Evolutionary conservation across 2,888 invertebrate species (phyloP).

Genomic region (Parnassius glacialis): DNA sequence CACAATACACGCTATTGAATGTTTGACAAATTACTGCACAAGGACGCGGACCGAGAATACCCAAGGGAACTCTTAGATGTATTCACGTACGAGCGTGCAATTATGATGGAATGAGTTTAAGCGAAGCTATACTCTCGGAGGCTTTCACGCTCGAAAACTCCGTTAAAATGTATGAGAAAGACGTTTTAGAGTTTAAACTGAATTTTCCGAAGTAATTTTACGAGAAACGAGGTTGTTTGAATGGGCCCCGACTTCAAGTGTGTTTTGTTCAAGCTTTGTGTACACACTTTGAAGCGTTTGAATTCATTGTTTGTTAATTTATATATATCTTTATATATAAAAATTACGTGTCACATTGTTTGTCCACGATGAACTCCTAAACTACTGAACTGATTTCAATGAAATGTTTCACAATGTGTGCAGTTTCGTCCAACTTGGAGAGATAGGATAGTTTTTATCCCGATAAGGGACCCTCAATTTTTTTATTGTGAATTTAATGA

Average conservation of each 20-base stretch:
- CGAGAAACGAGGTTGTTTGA: slow-evolving; percentile 19
- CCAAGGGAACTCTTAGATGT: slow-evolving; percentile 19
- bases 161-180: slow-evolving; percentile 27
- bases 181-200: slow-evolving; percentile 26
- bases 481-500: too few relatives aligned
- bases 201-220: slow-evolving; percentile 25
- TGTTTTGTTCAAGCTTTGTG: slow-evolving; percentile 21
- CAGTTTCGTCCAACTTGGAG: too few relatives aligned
- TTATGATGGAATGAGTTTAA: slow-evolving; percentile 26
- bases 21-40: slow-evolving; percentile 24
- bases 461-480: too few relatives aligned
- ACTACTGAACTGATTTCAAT: too few relatives aligned
- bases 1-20: slow-evolving; percentile 30
- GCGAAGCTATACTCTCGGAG: slow-evolving; percentile 23
- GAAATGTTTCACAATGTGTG: too few relatives aligned
- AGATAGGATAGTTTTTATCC: too few relatives aligned
- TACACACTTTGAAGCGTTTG: slow-evolving; percentile 13
- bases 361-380: too few relatives aligned
- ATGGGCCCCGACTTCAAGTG: slow-evolving; percentile 14
- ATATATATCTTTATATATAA: too few relatives aligned
- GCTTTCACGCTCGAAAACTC: slow-evolving; percentile 27
- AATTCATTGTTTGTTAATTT: slow-evolving; percentile 21
- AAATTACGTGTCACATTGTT: too few relatives aligned
- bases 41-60: slow-evolving; percentile 21
- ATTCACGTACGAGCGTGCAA: slow-evolving; percentile 22